phyloP scores from a whole-genome alignment of 1,140 invertebrate species.

The Megathymus violae region DNA sequence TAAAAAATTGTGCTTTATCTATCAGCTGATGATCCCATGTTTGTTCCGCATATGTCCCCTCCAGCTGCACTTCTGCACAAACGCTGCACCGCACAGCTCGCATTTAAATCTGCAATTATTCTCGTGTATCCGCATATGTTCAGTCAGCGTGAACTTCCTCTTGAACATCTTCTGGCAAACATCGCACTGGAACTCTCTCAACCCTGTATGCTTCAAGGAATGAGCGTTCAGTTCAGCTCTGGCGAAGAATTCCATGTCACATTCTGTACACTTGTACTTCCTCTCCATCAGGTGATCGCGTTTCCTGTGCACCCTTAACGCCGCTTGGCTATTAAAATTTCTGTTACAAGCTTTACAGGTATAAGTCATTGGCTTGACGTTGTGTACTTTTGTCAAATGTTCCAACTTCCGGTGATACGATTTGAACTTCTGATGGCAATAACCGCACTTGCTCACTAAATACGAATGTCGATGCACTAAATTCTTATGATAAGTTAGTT shows the following conservation, averaged over 20 bases:
- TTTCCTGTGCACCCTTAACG: slow-evolving; percentile 39
- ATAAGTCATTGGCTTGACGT: slow-evolving; percentile 28
- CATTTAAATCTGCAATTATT: slow-evolving; percentile 48
- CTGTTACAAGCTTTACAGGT: slow-evolving; percentile 47
- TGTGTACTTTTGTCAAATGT: slow-evolving; percentile 47
- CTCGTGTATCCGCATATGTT: slow-evolving; percentile 83
- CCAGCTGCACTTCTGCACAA: slow-evolving; percentile 50
- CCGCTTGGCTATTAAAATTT: slow-evolving; percentile 33
- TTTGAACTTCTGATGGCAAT: slow-evolving; percentile 48
- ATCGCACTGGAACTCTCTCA: slow-evolving; percentile 87
- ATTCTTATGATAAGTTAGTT: slow-evolving; percentile 41
- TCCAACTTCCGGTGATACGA: slow-evolving; percentile 42
- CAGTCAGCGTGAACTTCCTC: slow-evolving; percentile 74
- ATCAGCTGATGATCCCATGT: slow-evolving; percentile 20
- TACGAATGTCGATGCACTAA: slow-evolving; percentile 37
- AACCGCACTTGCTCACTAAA: slow-evolving; percentile 44
- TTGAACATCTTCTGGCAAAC: slow-evolving; percentile 87
- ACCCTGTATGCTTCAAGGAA: slow-evolving; percentile 84
- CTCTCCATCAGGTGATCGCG: slow-evolving; percentile 51
- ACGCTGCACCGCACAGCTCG: slow-evolving; percentile 54
- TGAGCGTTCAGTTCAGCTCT: slow-evolving; percentile 47
- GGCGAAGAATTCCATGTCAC: slow-evolving; percentile 43
- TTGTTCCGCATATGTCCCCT: slow-evolving; percentile 30
- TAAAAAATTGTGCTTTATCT: too few species aligned
- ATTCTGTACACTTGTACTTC: slow-evolving; percentile 39